These are phyloP conservation scores for Kryptopterus vitreolus DNA, from an alignment of 2,797 vertebrate species.

Conservation along the genomic window DNA sequence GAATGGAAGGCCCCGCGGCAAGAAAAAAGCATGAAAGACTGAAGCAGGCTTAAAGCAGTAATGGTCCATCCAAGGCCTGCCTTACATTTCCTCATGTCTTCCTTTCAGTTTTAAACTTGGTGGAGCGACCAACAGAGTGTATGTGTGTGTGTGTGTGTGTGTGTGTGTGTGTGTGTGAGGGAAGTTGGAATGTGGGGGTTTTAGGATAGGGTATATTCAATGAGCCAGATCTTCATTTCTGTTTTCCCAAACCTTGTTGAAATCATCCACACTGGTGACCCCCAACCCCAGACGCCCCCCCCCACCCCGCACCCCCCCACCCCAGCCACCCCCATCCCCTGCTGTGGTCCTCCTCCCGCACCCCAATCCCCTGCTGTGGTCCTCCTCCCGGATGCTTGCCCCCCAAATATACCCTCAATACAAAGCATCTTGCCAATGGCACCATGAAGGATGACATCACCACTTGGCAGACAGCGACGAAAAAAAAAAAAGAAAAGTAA, in stretches of 20 bases:
- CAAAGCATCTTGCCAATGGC: slow-evolving; percentile 65
- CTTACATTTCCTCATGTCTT: slow-evolving; percentile 48
- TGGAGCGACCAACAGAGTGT: slow-evolving; percentile 52
- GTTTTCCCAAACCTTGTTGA: slow-evolving; percentile 60
- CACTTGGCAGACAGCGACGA: slow-evolving; percentile 67
- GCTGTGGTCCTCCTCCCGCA: too few species aligned
- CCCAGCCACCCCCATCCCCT: too few species aligned
- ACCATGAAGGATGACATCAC: slow-evolving; percentile 75
- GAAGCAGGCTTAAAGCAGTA: slow-evolving; percentile 65
- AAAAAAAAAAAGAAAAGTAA: slow-evolving; percentile 66
- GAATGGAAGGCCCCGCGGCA: slow-evolving; percentile 60
- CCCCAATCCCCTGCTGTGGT: slow-evolving; percentile 14
- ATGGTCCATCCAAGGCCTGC: slow-evolving; percentile 58
- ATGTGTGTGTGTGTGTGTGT: not conserved
- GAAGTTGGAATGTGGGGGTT: slow-evolving; percentile 5
- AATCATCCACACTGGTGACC: slow-evolving; percentile 47
- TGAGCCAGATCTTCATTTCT: slow-evolving; percentile 37
- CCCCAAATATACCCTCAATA: slow-evolving; percentile 37
- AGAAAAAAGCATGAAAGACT: slow-evolving; percentile 58
- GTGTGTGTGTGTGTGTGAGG: not conserved
- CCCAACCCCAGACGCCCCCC: too few species aligned
- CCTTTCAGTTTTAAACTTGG: slow-evolving; percentile 64
- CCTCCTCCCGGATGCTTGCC: slow-evolving; percentile 28
- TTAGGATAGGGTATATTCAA: not conserved
- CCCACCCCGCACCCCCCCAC: too few species aligned